phyloP scores from a whole-genome alignment of 2,113 vertebrate genomes.

The Dasyurus viverrinus region DNA sequence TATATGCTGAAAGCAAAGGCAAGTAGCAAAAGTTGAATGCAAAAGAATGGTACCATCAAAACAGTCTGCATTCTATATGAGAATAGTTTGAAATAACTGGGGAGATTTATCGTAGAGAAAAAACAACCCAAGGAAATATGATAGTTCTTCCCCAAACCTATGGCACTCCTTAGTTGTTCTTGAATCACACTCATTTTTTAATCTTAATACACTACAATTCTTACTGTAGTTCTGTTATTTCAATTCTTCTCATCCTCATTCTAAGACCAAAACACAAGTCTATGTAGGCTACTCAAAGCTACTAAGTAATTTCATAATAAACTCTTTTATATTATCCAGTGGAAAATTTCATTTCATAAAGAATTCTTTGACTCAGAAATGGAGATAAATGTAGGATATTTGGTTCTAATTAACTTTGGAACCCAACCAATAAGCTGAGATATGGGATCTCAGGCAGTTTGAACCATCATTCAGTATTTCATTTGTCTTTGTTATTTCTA shows the following conservation, averaged over 20 bases:
- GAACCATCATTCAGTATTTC: neutral
- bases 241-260: neutral
- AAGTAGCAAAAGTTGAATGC: neutral
- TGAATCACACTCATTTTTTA: neutral
- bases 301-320: neutral
- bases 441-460: neutral
- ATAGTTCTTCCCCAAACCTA: neutral
- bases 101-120: neutral
- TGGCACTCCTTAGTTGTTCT: neutral
- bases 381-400: neutral
- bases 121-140: neutral
- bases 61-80: neutral
- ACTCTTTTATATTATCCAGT: neutral
- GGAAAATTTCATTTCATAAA: neutral
- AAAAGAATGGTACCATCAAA: neutral
- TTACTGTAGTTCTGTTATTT: neutral
- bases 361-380: neutral
- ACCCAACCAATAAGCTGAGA: neutral
- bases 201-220: neutral
- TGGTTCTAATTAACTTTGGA: neutral
- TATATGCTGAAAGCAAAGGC: neutral
- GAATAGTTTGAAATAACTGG: neutral
- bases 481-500: neutral
- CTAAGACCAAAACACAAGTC: neutral
- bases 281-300: neutral